Base-by-base conservation (phyloP, 2,113 vertebrate species). In the Colaptes auratus region DNA sequence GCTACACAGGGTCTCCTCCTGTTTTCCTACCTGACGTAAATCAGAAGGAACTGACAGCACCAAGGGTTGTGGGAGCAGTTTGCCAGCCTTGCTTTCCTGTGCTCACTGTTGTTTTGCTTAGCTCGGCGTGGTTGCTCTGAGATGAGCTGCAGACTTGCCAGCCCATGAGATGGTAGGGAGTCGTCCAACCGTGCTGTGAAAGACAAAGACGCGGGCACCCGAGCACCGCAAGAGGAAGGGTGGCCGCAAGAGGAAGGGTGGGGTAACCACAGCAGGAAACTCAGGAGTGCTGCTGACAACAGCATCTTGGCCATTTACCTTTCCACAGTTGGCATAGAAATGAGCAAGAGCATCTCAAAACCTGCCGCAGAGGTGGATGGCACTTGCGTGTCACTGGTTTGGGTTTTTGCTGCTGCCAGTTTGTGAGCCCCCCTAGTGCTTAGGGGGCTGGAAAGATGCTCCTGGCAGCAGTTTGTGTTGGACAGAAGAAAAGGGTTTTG, bases 321-420 rank as follows among this genome's bases (percentile, higher is more conserved):
- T 50, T 77, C 44, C 70, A 30, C 16, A 15, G 75, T 58, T 87
- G 71, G 58, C 9, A 3, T 23, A 59, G 69, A 55, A 71, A 71
- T 18, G 19, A 78, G 20, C 9, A 15, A 73, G 53, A 55, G 24
- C 53, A 8, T 55, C 15, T 55, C 53, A 27, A 55, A 55, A 27
- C 53, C 53, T 55, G 53, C 31, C 31, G 14, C 42, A 8, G 52
- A 10, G 0, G 0, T 52, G 53, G 31, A 33, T 42, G 78, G 28
- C 35, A 9, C 5, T 0, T 39, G 5, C 3, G 13, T 48, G 48
- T 33, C n/a, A 14, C 14, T 36, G 42, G 4, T 70, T 75, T 85
- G 30, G 0, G 7, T 39, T 73, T 69, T 36, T 81, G 46, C 44
- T 50, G 15, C 10, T 69, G 27, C n/a, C 33, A 14, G 25, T 65